phyloP scores from a whole-genome alignment of 2,888 invertebrate genomes.

The Anthophora plumipes region DNA sequence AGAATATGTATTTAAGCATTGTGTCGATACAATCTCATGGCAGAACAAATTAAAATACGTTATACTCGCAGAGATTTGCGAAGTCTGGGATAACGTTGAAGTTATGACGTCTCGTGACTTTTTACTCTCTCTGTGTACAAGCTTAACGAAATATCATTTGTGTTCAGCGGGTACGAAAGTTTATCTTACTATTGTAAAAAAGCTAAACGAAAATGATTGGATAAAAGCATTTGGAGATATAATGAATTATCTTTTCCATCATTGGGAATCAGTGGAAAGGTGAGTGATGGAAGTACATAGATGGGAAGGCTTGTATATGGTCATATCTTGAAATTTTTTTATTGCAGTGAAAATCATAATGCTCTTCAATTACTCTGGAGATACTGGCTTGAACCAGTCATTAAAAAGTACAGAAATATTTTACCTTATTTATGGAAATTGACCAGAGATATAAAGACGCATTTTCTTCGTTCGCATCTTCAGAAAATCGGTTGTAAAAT shows the following conservation, averaged over 20 bases:
- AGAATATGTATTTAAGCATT: conserved; percentile 77
- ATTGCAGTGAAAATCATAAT: conserved; percentile 71
- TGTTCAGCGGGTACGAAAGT: conserved; percentile 87
- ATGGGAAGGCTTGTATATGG: neutral
- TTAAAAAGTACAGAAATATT: conserved; percentile 63
- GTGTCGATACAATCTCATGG: conserved; percentile 84
- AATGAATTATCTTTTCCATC: conserved; percentile 77
- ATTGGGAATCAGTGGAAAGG: conserved; percentile 73
- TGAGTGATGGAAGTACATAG: conserved; percentile 65
- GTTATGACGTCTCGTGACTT: conserved; percentile 66
- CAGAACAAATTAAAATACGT: conserved; percentile 87
- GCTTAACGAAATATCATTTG: conserved; percentile 86
- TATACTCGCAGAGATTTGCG: conserved; percentile 86
- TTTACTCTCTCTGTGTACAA: conserved; percentile 75
- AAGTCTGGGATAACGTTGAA: conserved; percentile 72
- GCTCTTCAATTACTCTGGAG: conserved; percentile 76
- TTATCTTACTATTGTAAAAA: conserved; percentile 86
- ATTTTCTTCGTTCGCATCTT: conserved; percentile 71
- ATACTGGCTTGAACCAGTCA: conserved; percentile 78
- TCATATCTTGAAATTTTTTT: conserved; percentile 8
- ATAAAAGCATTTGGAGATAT: conserved; percentile 83
- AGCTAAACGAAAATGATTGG: conserved; percentile 85
- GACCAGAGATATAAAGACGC: conserved; percentile 48
- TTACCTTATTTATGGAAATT: conserved; percentile 69
- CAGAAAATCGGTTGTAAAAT: conserved; percentile 71